Evolutionary conservation across 2,888 invertebrate species (phyloP), one percentile per base, ranked within the genome.

Genomic region (Archips crataeganus): DNA sequence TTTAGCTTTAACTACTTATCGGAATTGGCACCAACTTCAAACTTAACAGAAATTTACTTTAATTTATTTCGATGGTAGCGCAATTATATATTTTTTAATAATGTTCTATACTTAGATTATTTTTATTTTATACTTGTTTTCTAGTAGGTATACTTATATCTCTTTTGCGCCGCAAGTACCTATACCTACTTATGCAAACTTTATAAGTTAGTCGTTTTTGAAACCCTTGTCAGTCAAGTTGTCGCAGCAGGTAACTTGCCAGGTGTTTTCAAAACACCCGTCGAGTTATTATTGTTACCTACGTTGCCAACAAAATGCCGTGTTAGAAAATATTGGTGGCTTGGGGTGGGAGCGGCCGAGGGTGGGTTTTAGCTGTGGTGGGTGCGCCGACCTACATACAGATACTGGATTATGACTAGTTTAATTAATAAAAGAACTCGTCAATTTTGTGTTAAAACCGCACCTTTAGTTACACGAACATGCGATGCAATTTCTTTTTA

Each of bases 301-400:
- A 4, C 13, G 49, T 49, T n/a, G 6, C 49, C 13, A 8, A n/a
- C 49, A 49, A 15, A 15, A 49, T 49, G 57, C 57, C 63, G 63
- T 63, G 67, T 68, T 75, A 75, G 68, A 70, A 75, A 75, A 64
- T 76, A 75, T 76, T 76, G 54, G 64, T 64, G 70, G 62, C 63
- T 64, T 72, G 34, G 74, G 77, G 77, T 69, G 76, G 75, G 75
- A 70, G 73, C 65, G 74, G 75, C 47, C 51, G 67, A 71, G 78
- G 76, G 77, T 77, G 74, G 79, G 79, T 77, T 77, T 70, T 70
- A 66, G 72, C 65, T 51, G 64, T 70, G 54, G 64, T 70, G 83
- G 90, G 91, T 82, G 90, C 83, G 90, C 82, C 82, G 65, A 67
- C 75, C 84, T 89, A 90, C 90, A 90, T 86, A 86, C 81, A 87